Base-by-base conservation (phyloP, 2,113 vertebrate genomes). In the Condylura cristata region DNA sequence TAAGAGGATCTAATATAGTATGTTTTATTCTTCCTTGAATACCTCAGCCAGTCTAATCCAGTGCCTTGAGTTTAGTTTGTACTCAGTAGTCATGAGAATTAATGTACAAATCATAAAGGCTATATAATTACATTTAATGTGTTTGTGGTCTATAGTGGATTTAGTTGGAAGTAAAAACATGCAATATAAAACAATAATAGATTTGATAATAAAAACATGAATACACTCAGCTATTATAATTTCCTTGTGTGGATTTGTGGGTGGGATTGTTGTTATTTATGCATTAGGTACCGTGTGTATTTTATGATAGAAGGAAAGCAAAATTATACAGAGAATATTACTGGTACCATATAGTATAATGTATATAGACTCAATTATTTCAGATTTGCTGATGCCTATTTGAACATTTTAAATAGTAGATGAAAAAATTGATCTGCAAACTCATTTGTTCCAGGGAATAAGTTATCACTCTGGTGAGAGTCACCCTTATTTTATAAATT, bases 161-260 rank as follows among this genome's bases (percentile, higher is more conserved):
- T 71, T 76, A 78, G 46, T 83, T 84, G 91, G 48, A 78, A 81
- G 18, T 87, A 83, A 70, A 91, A 70, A 37, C 51, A 72, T 79
- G 6, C n/a, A 66, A 66, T 60, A 86, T 56, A 71, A 86, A 86
- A 71, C 6, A 63, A 26, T 0, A 78, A 39, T 37, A 44, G 56
- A 61, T 56, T 46, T 93, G n/a, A 68, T 53, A 79, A 80, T 66
- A 75, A 85, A 85, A 20, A n/a, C 74, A 0, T 2, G 66, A 91
- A 96, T 79, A 96, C 72, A 89, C 37, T 56, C 28, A 85, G 24
- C 58, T 60, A 89, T 58, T 86, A 48, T 80, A 39, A 44, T 86
- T 71, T 58, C 87, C 30, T 81, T 46, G 24, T 51, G n/a, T 74
- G 32, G 18, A 74, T 81, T n/a, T n/a, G n/a, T 58, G 79, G 24